Conservation (phyloP, 1,140 invertebrate genomes). For the Nixonia krombeini region DNA sequence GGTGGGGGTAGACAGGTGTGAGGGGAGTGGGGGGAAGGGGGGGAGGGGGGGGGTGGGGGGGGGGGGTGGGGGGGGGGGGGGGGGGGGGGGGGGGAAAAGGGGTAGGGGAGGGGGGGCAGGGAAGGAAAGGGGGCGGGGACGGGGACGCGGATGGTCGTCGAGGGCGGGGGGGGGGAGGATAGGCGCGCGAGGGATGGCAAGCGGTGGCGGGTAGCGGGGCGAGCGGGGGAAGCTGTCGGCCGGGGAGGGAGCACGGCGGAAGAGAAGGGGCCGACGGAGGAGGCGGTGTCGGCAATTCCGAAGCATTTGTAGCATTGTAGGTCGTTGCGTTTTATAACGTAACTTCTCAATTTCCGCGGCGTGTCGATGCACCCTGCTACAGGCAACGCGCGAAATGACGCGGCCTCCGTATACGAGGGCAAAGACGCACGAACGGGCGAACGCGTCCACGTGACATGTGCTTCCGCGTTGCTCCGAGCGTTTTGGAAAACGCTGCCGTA, state of each 20-base stretch:
- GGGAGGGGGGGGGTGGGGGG: too few relatives aligned
- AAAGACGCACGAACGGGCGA: conserved; percentile 30
- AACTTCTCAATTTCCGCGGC: conserved; percentile 63
- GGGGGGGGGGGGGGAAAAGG: too few relatives aligned
- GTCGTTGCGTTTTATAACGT: conserved; percentile 68
- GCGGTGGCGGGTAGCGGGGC: background rate
- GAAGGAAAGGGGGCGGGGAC: too few relatives aligned
- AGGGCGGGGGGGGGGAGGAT: too few relatives aligned
- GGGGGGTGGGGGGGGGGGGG: too few relatives aligned
- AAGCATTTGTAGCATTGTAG: conserved; percentile 68
- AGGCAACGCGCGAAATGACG: conserved; percentile 39
- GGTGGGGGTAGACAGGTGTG: too few relatives aligned
- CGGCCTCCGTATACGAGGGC: conserved; percentile 23
- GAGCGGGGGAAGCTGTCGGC: conserved; percentile 6
- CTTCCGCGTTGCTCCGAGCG: conserved; percentile 16
- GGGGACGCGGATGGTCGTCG: too few relatives aligned
- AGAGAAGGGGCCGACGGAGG: conserved; percentile 18
- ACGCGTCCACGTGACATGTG: conserved; percentile 38
- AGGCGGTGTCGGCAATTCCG: conserved; percentile 52
- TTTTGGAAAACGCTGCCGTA: conserved; percentile 5
- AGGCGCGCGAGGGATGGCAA: conserved; percentile 1
- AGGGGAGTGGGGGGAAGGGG: too few relatives aligned
- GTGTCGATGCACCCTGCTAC: conserved; percentile 45
- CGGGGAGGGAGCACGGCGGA: conserved; percentile 1
- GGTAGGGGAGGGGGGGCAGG: too few relatives aligned